These are phyloP conservation scores for Canis aureus DNA, from an alignment of 2,113 vertebrate species.

Conservation along the genomic window DNA sequence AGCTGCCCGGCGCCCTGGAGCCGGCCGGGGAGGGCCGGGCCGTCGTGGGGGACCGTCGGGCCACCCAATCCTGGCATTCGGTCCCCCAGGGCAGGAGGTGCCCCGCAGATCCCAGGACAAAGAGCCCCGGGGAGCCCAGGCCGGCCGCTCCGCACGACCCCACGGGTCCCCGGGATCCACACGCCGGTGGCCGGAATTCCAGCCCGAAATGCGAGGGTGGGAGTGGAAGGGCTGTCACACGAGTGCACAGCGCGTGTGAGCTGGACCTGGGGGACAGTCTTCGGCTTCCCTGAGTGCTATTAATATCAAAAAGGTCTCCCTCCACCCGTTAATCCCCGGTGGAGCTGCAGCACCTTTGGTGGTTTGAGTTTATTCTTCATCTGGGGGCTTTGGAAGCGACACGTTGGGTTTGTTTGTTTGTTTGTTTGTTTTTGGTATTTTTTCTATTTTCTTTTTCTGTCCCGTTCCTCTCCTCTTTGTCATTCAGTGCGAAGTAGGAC, in stretches of 20 bases:
- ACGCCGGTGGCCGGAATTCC: background rate
- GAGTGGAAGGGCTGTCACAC: slow-evolving; percentile 67
- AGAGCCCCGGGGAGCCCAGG: slow-evolving; percentile 55
- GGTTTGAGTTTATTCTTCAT: slow-evolving; percentile 5
- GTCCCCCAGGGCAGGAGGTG: slow-evolving; percentile 62
- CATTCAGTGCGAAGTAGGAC: slow-evolving; percentile 38
- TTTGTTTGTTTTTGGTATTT: rapidly evolving
- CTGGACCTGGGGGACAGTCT: slow-evolving; percentile 56
- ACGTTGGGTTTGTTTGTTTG: background rate
- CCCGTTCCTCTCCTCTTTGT: slow-evolving; percentile 56
- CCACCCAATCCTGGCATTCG: slow-evolving; percentile 30
- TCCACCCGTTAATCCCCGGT: slow-evolving; percentile 15
- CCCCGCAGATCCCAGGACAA: slow-evolving; percentile 65
- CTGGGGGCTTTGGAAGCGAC: background rate
- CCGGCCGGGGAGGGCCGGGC: slow-evolving; percentile 24
- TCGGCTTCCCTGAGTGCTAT: background rate
- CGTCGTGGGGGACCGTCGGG: slow-evolving; percentile 53
- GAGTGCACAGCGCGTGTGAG: slow-evolving; percentile 46
- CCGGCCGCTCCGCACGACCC: background rate
- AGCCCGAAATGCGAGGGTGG: slow-evolving; percentile 53
- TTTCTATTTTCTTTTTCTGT: rapidly evolving
- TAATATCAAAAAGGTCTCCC: slow-evolving; percentile 31
- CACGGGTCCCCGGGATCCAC: too few species aligned
- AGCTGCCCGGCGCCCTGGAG: slow-evolving; percentile 74
- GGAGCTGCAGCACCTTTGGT: background rate